Evolutionary conservation across 2,888 invertebrate genomes (phyloP), one percentile per base, ranked within the genome.

Genomic region (Nomada hirtipes): DNA sequence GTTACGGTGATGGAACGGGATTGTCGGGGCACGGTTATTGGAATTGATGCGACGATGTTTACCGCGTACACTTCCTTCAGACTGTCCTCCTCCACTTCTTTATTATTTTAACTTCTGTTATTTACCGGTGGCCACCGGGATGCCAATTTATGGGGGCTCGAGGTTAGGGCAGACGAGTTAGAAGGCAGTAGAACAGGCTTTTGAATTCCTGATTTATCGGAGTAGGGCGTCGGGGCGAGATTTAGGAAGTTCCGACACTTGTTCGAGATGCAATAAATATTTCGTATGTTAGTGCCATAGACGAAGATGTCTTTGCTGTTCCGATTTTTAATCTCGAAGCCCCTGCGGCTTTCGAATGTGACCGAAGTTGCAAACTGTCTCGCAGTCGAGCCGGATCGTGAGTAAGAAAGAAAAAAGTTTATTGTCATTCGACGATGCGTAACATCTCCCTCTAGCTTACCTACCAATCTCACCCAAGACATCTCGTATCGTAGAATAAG

Each of bases 1-100:
- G 70, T 79, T 79, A 79, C 70, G 52, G 23, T 52, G 79, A 79
- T 79, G 44, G 59, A 79, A 79, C 52, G 64, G 59, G 69, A 79
- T 77, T 53, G 70, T 47, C 44, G 59, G 29, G 70, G 79, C 79
- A 79, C 71, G 57, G 71, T 80, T 79, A 70, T 79, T 65, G 71
- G 59, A 29, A 79, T 64, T 52, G 64, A 70, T 44, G 69, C 42
- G 77, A 20, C 29, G 29, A 60, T 53, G 75, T 55, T 68, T 64
- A 64, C 79, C 79, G 36, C 59, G 59, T 42, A 68, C 63, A 29
- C 50, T 52, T 63, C 57, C 50, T 29, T 9, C 72, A 2, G 52
- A 18, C n/a, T 50, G 36, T 36, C 36, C 57, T 42, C 10, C 57
- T 20, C 53, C 29, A 52, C 20, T 75, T 59, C 73, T 73, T 61